Percentiles rank a stretch among this genome's conserved stretches.
These are phyloP conservation scores for Heloderma charlesbogerti DNA, from an alignment of 2,113 vertebrate genomes.

Conservation along the genomic window DNA sequence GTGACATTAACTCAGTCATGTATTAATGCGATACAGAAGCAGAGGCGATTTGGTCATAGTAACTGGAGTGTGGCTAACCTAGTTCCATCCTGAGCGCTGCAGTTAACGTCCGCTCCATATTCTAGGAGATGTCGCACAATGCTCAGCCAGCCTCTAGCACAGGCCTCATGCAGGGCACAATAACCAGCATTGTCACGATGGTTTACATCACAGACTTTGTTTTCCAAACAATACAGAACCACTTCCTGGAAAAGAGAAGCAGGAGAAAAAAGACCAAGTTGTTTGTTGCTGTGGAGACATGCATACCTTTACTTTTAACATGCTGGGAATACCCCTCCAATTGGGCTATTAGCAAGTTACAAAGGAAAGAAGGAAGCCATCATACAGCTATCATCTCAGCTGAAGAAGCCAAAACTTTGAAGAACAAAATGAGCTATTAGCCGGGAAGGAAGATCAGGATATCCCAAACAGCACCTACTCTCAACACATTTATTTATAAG, in stretches of 20 bases:
- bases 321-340: background rate
- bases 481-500: background rate
- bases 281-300: background rate
- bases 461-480: background rate
- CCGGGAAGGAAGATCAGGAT: background rate
- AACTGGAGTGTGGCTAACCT: conserved; percentile 75
- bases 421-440: background rate
- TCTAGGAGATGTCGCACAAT: conserved; percentile 92
- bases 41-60: background rate
- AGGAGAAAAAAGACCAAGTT: conserved; percentile 13
- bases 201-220: conserved; percentile 91
- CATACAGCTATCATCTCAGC: background rate
- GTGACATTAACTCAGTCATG: background rate
- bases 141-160: conserved; percentile 90
- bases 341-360: background rate
- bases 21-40: background rate
- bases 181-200: conserved; percentile 95
- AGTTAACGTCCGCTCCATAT: conserved; percentile 94
- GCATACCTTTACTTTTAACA: background rate
- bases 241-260: conserved; percentile 84
- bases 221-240: conserved; percentile 93
- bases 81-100: conserved; percentile 95
- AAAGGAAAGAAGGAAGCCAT: conserved; percentile 22
- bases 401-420: conserved; percentile 24
- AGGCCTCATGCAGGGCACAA: conserved; percentile 93